A percentile compares a stretch with the other conserved stretches of the same genome.
These are phyloP conservation scores for Anoplophora glabripennis DNA, from an alignment of 1,140 invertebrate genomes.

Conservation along the genomic window DNA sequence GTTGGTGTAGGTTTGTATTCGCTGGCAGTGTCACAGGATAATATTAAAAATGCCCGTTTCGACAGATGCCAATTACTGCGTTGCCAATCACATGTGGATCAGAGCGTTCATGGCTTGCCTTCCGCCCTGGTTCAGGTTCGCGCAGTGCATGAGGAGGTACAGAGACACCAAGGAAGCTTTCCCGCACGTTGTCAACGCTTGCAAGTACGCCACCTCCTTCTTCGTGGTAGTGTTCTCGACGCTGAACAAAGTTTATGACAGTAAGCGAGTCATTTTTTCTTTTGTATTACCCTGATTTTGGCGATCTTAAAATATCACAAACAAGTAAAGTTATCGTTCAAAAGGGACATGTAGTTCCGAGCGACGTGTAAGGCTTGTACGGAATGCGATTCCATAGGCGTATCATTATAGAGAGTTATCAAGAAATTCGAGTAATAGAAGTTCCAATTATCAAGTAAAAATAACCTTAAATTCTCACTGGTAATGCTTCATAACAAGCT, in stretches of 20 bases:
- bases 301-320: too few species aligned
- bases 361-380: too few species aligned
- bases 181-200: conserved; percentile 95
- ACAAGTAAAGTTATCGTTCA: too few species aligned
- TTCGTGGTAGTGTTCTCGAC: conserved; percentile 87
- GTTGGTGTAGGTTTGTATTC: conserved; percentile 54
- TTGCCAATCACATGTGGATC: conserved; percentile 61
- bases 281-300: too few species aligned
- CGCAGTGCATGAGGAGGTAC: conserved; percentile 95
- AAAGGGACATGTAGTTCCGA: too few species aligned
- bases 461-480: too few species aligned
- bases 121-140: conserved; percentile 96
- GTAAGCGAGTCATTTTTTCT: conserved; percentile 50
- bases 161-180: conserved; percentile 84
- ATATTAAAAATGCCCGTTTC: not conserved
- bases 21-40: too few species aligned
- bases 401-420: too few species aligned
- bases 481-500: too few species aligned
- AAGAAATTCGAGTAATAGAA: too few species aligned
- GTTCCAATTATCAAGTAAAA: too few species aligned
- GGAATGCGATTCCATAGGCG: too few species aligned
- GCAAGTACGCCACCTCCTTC: conserved; percentile 98
- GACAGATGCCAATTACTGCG: conserved; percentile 59
- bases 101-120: conserved; percentile 84
- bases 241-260: conserved; percentile 64